A percentile compares a stretch with the other conserved stretches of the same genome.
phyloP scores from a whole-genome alignment of 1,140 invertebrate species.

The Archegozetes longisetosus region DNA sequence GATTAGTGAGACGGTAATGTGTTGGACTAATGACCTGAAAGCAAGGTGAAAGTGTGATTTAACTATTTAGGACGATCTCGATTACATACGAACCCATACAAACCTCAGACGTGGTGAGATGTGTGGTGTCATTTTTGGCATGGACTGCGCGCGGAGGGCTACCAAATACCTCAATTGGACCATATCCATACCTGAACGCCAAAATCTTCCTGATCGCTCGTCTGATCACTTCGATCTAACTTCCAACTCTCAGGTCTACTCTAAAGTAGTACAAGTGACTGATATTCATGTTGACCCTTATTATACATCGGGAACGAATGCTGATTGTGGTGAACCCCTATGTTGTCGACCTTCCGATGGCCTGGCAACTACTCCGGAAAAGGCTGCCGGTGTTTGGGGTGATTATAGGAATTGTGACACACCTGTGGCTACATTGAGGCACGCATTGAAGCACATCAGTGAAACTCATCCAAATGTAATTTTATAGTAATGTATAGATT shows the following conservation, averaged over 20 bases:
- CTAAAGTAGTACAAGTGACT: constrained; percentile 74
- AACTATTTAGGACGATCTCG: constrained; percentile 16
- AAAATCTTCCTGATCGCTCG: neutral
- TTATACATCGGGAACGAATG: constrained; percentile 73
- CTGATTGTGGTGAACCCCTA: constrained; percentile 72
- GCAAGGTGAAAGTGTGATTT: too few relatives aligned
- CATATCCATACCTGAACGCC: constrained; percentile 11
- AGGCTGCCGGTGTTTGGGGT: constrained; percentile 75
- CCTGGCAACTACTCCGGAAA: constrained; percentile 41
- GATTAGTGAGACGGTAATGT: too few relatives aligned
- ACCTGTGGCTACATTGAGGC: constrained; percentile 70
- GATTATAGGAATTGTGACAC: constrained; percentile 78
- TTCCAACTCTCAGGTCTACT: neutral
- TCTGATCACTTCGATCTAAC: neutral
- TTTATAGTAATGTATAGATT: neutral
- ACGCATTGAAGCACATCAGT: constrained; percentile 73
- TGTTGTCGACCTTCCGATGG: constrained; percentile 52
- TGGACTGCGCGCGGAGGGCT: constrained; percentile 15
- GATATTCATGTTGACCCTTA: constrained; percentile 87
- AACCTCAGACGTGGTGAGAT: constrained; percentile 16
- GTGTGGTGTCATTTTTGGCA: constrained; percentile 19
- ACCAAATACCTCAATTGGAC: constrained; percentile 18
- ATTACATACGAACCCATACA: constrained; percentile 17
- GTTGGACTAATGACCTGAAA: too few relatives aligned
- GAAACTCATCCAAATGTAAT: constrained; percentile 43